Evolutionary conservation across 2,113 vertebrate genomes (phyloP).

Genomic region (Syngnathus floridae): DNA sequence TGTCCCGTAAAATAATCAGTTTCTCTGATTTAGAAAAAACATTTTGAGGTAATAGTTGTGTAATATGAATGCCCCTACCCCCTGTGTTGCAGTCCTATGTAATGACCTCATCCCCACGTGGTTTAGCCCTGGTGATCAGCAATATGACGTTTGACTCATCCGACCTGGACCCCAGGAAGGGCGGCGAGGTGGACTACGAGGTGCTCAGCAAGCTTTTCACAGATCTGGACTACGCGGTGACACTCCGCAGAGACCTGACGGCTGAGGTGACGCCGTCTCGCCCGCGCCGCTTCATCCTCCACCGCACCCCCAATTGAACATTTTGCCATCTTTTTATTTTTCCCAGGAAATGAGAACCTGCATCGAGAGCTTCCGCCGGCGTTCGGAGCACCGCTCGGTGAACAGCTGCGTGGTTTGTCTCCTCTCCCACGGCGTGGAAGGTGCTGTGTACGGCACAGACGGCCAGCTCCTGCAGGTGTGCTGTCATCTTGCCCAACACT

Average conservation of each 20-base stretch:
- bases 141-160: constrained; percentile 79
- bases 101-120: constrained; percentile 80
- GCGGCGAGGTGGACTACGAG: constrained; percentile 85
- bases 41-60: neutral
- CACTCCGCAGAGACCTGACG: constrained; percentile 72
- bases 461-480: constrained; percentile 82
- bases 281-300: neutral
- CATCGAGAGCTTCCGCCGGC: constrained; percentile 76
- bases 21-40: neutral
- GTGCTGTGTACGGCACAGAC: constrained; percentile 85
- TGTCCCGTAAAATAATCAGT: too few relatives aligned
- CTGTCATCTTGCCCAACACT: neutral
- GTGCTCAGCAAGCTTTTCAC: constrained; percentile 79
- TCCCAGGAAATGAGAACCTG: constrained; percentile 78
- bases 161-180: constrained; percentile 82
- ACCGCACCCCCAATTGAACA: neutral
- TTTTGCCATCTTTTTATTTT: neutral
- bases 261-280: constrained; percentile 71
- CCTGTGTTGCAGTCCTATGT: constrained; percentile 76
- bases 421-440: constrained; percentile 91
- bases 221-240: constrained; percentile 80
- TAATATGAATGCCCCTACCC: neutral
- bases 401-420: constrained; percentile 87
- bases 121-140: constrained; percentile 86
- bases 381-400: constrained; percentile 63